Base-by-base conservation (phyloP, 2,113 vertebrate genomes). In the Boulengeromyrus knoepffleri region DNA sequence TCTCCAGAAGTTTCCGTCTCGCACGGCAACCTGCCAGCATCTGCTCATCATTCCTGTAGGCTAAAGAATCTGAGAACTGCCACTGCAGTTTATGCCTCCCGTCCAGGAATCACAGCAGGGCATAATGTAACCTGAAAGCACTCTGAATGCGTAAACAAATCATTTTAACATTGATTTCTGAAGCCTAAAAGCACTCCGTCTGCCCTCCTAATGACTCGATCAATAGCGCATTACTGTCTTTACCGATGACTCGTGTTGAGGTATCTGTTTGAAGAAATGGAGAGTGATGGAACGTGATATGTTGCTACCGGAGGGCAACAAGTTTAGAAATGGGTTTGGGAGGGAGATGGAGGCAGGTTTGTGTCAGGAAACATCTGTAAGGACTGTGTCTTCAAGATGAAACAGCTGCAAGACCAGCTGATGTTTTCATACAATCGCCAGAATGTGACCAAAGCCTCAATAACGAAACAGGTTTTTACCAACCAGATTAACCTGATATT, bases 151-250 rank as follows among this genome's bases (percentile, higher is more conserved):
- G 52, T 90, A 92, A 92, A 92, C 92, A 91, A 94, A 95, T 91
- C 90, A 91, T 91, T 92, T 94, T 94, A 93, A 92, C 93, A 95
- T 94, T 91, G 94, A 94, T 94, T 93, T 90, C 83, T 92, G 45
- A 85, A 85, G 93, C 91, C 91, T 92, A 85, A 89, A 70, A 94
- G 93, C 93, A 91, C 92, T 94, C 92, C 91, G 21, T 13, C 90
- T 92, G 92, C 49, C 52, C 50, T 15, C 85, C 87, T 91, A 90
- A 93, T 93, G 91, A 94, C 92, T 88, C 90, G 92, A 93, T 95
- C 94, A 92, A 94, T 95, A 91, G 66, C n/a, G 66, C 70, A n/a
- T 91, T 85, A 89, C 66, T 83, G 62, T 47, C 88, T 80, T 91
- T 89, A 84, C 91, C 89, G 91, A 70, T 84, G 91, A 47, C 91